Base-by-base conservation (phyloP, 1,140 invertebrate genomes). In the Penaeus japonicus region DNA sequence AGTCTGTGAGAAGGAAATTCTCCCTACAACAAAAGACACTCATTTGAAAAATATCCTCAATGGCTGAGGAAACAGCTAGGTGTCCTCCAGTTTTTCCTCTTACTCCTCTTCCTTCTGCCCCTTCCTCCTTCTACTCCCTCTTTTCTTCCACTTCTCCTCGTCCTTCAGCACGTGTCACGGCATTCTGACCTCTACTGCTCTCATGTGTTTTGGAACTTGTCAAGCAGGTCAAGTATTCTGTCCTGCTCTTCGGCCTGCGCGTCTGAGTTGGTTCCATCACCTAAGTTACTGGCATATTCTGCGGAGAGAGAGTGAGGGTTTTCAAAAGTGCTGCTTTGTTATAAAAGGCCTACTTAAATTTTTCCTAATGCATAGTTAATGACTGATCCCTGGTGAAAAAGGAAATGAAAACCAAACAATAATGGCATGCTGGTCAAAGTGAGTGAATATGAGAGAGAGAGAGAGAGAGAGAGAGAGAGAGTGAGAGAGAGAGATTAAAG, bases 281-380 rank as follows among this genome's bases (percentile, higher is more conserved):
- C 98, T 87, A 99, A 94, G 93, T 98, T 99, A 32, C 97, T 97
- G 54, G 97, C 97, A 92, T 98, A 99, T 93, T 99, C 97, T 97
- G 92, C 54, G 93, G 93, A 87, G 91, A 90, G 90, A 89, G 87
- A 88, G 12, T 32, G 55, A 85, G 84, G 87, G 80, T 79, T 79
- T 78, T 90, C 62, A 81, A 62, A 80, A 75, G 5, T n/a, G 4
- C 1, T 39, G 20, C 57, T 73, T 65, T 57, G 82, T 2, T 84
- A 85, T 53, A 17, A 53, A 78, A 53, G 57, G 24, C 83, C 4
- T 79, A 59, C 24, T 77, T 7, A 20, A 75, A 81, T 89, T 4
- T 70, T 30, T 27, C 3, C 7, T 4, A 4, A 30, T 83, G 54
- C 39, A n/a, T 20, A n/a, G 30, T 18, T 75, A 27, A 59, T 27